Base-by-base conservation (phyloP, 2,888 invertebrate species). In the Plutella xylostella region DNA sequence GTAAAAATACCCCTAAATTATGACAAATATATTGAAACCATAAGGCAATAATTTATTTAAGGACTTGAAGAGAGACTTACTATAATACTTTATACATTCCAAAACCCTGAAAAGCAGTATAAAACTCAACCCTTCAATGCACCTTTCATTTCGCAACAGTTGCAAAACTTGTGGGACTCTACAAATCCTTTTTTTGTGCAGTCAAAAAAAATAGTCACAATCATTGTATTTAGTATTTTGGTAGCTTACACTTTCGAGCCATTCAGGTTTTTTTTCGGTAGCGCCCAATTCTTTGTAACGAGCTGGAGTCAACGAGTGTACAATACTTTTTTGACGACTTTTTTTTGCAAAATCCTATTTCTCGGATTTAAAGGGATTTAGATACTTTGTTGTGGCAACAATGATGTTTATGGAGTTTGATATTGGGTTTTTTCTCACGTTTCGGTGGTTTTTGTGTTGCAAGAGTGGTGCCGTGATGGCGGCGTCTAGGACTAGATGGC, bases 381-480 rank as follows among this genome's bases (percentile, higher is more conserved):
- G 76, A 76, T 71, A 82, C 76, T 76, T 75, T 83, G 78, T 82
- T 83, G 78, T 77, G 73, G 75, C 77, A 83, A 83, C 80, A 83
- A 80, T 77, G 71, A 72, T 68, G 57, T 66, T 73, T 72, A 71
- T 69, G 60, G 61, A 74, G 69, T 73, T 61, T 60, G 65, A 68
- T 78, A 73, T 77, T 82, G 53, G 51, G 34, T 43, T 53, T 60
- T 53, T 80, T 77, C 78, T 57, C 79, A 78, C 72, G 73, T 53
- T 51, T 43, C 49, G 44, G 14, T 42, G 31, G 31, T 30, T 42
- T 39, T 21, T 9, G 15, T 2, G 3, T 11, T 33, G 5, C 25
- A 5, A 11, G 25, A 25, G 25, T n/a, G n/a, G n/a, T n/a, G n/a
- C n/a, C n/a, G n/a, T n/a, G n/a, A n/a, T n/a, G n/a, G n/a, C n/a